A percentile compares a stretch with the other conserved stretches of the same genome.
These are phyloP conservation scores for Paramacrobiotus metropolitanus DNA, from an alignment of 1,140 invertebrate species.

Conservation along the genomic window DNA sequence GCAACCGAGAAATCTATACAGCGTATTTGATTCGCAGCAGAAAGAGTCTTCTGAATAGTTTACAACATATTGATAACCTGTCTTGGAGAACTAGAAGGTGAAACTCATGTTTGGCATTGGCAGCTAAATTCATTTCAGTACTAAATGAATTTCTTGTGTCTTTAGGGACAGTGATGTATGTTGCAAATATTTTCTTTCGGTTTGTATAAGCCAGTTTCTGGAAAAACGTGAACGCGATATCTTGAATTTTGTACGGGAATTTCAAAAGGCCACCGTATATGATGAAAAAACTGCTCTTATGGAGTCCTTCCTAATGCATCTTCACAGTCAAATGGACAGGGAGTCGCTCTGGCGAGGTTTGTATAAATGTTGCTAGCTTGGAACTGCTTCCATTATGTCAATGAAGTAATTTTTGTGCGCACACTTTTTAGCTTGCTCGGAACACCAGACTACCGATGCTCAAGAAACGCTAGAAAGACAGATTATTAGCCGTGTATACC, in stretches of 20 bases:
- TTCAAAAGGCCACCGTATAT: constrained; percentile 41
- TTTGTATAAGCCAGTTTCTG: constrained; percentile 53
- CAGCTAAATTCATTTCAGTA: too few relatives aligned
- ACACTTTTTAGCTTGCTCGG: constrained; percentile 41
- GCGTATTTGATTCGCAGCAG: constrained; percentile 59
- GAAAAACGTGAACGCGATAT: constrained; percentile 40
- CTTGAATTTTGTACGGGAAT: constrained; percentile 44
- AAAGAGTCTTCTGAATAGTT: constrained; percentile 50
- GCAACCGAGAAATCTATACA: constrained; percentile 49
- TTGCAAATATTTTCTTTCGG: constrained; percentile 46
- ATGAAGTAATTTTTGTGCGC: not conserved
- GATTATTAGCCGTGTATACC: constrained; percentile 63
- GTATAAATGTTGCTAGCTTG: constrained; percentile 4
- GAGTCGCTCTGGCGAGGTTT: constrained; percentile 46
- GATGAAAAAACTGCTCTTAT: constrained; percentile 48
- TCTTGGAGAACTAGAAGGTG: constrained; percentile 25
- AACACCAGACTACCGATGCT: constrained; percentile 43
- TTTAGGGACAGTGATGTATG: constrained; percentile 45
- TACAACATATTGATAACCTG: constrained; percentile 46
- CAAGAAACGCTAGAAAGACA: constrained; percentile 28
- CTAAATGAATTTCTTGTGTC: too few relatives aligned
- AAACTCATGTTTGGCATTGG: too few relatives aligned
- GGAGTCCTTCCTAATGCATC: constrained; percentile 34
- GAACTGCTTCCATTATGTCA: not conserved
- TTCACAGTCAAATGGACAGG: constrained; percentile 36